phyloP scores from a whole-genome alignment of 2,888 invertebrate genomes.

The Caenorhabditis sp. region DNA sequence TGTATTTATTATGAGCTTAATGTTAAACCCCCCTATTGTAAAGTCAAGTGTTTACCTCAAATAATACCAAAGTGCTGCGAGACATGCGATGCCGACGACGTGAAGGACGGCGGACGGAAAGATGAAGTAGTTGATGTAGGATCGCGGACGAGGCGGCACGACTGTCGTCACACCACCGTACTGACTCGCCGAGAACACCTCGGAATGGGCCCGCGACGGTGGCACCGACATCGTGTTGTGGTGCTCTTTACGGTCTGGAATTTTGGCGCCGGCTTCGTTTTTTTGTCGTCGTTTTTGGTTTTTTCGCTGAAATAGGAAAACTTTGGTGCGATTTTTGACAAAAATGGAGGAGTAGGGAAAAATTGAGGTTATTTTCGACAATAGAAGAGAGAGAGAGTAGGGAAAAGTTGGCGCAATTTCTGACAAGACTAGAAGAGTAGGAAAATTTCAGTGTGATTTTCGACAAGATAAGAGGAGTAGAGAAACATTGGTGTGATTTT shows the following conservation, averaged over 20 bases:
- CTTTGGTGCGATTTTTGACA: too few relatives aligned
- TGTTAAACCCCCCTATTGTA: neutral
- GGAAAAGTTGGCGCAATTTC: neutral
- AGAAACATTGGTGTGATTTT: too few relatives aligned
- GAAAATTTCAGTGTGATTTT: too few relatives aligned
- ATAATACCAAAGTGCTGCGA: conserved; percentile 73
- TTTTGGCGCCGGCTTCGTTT: conserved; percentile 17
- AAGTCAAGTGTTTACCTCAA: too few relatives aligned
- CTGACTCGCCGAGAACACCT: conserved; percentile 69
- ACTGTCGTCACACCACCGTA: conserved; percentile 62
- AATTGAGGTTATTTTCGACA: neutral
- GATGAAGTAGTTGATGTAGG: conserved; percentile 70
- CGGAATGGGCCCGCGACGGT: conserved; percentile 68
- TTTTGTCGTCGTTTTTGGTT: conserved; percentile 9
- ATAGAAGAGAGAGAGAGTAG: neutral
- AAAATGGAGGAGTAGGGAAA: conserved; percentile 6
- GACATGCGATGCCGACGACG: conserved; percentile 71
- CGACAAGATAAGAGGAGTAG: too few relatives aligned
- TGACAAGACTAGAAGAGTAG: too few relatives aligned
- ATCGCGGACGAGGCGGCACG: conserved; percentile 40
- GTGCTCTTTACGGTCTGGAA: conserved; percentile 40
- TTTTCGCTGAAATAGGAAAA: neutral
- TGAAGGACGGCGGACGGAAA: conserved; percentile 72
- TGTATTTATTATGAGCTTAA: neutral
- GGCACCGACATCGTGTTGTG: conserved; percentile 70